Percentiles rank a stretch among this genome's conserved stretches.
These are phyloP conservation scores for Engraulis encrasicolus DNA, from an alignment of 2,113 vertebrate species.

Conservation along the genomic window DNA sequence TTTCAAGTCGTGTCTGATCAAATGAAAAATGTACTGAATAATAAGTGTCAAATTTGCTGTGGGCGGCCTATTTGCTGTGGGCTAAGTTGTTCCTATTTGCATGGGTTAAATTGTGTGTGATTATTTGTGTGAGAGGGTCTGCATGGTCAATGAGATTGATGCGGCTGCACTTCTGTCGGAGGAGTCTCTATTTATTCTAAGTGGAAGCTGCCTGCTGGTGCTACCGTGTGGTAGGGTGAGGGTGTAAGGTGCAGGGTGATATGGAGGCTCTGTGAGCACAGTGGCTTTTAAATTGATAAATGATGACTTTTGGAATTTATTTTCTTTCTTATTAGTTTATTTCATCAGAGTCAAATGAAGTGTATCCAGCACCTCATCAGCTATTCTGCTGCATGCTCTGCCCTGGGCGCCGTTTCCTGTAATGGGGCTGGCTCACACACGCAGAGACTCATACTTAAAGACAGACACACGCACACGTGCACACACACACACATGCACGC, in stretches of 20 bases:
- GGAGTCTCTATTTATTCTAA: not conserved
- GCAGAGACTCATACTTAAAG: too few relatives aligned
- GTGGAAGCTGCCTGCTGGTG: not conserved
- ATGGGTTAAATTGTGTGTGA: not conserved
- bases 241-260: too few relatives aligned
- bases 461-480: too few relatives aligned
- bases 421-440: too few relatives aligned
- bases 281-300: conserved; percentile 7
- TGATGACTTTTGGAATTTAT: not conserved
- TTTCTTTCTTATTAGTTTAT: conserved; percentile 16
- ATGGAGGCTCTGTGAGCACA: not conserved
- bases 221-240: too few relatives aligned
- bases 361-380: not conserved
- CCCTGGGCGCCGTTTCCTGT: not conserved
- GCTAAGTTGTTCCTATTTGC: not conserved
- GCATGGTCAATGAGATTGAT: not conserved
- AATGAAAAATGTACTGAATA: conserved; percentile 17
- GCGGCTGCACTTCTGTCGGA: not conserved
- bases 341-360: conserved; percentile 17
- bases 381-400: not conserved
- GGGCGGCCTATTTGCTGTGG: too few relatives aligned
- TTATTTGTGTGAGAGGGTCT: not conserved
- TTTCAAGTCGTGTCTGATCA: not conserved
- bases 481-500: not conserved
- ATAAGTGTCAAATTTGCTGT: conserved; percentile 9